Evolutionary conservation across 1,140 invertebrate species (phyloP), one percentile per base, ranked within the genome.

Genomic region (Cydia pomonella): DNA sequence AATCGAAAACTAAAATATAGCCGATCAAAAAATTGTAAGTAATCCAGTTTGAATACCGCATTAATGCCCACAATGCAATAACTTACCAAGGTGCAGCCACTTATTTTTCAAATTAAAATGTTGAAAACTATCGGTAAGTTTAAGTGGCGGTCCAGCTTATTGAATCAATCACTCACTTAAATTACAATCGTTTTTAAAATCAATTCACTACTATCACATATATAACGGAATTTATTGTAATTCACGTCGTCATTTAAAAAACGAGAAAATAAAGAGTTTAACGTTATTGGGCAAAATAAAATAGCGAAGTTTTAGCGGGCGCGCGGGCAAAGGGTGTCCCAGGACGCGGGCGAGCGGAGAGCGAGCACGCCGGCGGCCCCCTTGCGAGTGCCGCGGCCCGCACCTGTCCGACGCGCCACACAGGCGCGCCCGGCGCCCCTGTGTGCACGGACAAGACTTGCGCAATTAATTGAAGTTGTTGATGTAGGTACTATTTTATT

Each of bases 381-480:
- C 63, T n/a, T 33, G 63, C 29, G 29, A 69, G 29, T 33, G 64
- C 13, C 64, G 64, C 64, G n/a, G 16, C 27, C 64, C 64, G 64
- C 64, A 38, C 64, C 64, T 33, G 64, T 33, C 23, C 63, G 63
- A 33, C 63, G 25, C 23, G 27, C 10, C 25, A 27, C 63, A 64
- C 63, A 33, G 25, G 25, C 63, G 63, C 63, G 23, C 63, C 13
- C 9, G 27, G 29, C 33, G 64, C 64, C 16, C 16, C 64, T 69
- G 64, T 69, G 64, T 69, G 64, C 29, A 33, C 29, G 64, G 64
- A 69, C 64, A 69, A 69, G 27, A 69, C 64, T 69, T 69, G 64
- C 64, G 64, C 64, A 69, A 69, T 69, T 69, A 69, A 69, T 69
- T 69, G n/a, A 69, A 69, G 64, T 69, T 69, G 64, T 69, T 69